Conservation (phyloP, 2,113 vertebrate species). For the Strix uralensis region DNA sequence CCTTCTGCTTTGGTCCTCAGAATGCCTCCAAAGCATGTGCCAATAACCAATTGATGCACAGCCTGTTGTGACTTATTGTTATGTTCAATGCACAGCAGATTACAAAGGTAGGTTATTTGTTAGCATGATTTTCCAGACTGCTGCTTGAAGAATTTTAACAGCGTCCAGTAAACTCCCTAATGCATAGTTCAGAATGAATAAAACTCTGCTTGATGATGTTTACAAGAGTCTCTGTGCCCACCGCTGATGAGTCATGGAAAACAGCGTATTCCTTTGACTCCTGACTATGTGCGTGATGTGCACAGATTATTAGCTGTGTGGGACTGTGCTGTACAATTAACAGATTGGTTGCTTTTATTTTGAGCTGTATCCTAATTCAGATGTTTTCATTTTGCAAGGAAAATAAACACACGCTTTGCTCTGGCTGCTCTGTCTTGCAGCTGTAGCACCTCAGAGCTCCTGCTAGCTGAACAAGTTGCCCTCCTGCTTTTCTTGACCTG, state of each 20-base stretch:
- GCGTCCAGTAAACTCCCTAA: conserved; percentile 41
- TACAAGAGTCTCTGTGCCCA: conserved; percentile 39
- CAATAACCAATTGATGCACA: conserved; percentile 23
- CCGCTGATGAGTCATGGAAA: conserved; percentile 46
- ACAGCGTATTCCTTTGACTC: not conserved
- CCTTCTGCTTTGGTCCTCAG: not conserved
- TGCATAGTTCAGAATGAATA: conserved; percentile 57
- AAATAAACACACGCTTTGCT: not conserved
- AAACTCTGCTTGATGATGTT: conserved; percentile 62
- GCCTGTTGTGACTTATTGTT: conserved; percentile 31
- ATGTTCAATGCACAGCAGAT: not conserved
- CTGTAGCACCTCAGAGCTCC: not conserved
- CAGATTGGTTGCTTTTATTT: conserved; percentile 11
- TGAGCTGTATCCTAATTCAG: not conserved
- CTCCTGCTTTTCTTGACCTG: not conserved
- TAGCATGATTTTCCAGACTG: conserved; percentile 50
- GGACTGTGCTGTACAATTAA: not conserved
- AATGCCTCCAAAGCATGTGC: not conserved
- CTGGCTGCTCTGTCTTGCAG: not conserved
- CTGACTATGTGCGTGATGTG: not conserved
- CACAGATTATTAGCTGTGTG: not conserved
- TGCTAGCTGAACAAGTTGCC: not conserved
- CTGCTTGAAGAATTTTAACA: conserved; percentile 59
- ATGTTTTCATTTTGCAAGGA: not conserved
- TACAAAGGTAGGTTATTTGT: conserved; percentile 41